Evolutionary conservation across 2,113 vertebrate genomes (phyloP).

Genomic region (Xiphias gladius): DNA sequence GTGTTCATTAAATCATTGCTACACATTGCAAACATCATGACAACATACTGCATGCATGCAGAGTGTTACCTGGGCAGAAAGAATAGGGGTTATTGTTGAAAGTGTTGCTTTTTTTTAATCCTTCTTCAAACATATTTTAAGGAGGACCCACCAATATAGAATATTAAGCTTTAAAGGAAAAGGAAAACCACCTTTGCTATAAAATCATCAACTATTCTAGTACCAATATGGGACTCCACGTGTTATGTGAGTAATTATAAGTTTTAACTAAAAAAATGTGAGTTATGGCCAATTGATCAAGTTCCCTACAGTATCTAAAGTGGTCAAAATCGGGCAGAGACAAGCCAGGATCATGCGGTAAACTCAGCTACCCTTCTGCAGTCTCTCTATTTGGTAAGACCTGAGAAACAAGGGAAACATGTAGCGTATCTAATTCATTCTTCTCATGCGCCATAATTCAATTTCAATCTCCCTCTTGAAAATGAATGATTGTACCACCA

Average conservation of each 20-base stretch:
- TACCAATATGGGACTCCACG: not conserved
- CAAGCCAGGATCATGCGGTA: constrained; percentile 14
- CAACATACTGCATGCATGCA: constrained; percentile 3
- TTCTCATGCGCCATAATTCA: constrained; percentile 75
- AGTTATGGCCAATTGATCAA: not conserved
- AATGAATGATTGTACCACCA: constrained; percentile 73
- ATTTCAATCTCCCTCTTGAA: constrained; percentile 75
- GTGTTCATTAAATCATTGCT: constrained; percentile 76
- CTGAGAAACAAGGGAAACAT: constrained; percentile 69
- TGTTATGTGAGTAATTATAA: not conserved
- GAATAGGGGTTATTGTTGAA: constrained; percentile 56
- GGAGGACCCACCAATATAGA: constrained; percentile 18
- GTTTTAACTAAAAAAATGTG: constrained; percentile 1
- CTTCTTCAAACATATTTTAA: constrained; percentile 36
- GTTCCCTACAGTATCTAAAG: constrained; percentile 23
- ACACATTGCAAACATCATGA: constrained; percentile 60
- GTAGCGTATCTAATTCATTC: constrained; percentile 77
- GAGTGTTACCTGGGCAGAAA: constrained; percentile 26
- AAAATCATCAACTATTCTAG: not conserved
- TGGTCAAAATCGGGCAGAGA: not conserved
- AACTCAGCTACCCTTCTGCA: constrained; percentile 25
- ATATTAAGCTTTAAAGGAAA: constrained; percentile 23
- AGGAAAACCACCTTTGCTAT: not conserved
- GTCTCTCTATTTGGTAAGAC: constrained; percentile 50
- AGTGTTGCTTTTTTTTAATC: constrained; percentile 51